Conservation (phyloP, 2,113 vertebrate species). For the Dasypus novemcinctus region DNA sequence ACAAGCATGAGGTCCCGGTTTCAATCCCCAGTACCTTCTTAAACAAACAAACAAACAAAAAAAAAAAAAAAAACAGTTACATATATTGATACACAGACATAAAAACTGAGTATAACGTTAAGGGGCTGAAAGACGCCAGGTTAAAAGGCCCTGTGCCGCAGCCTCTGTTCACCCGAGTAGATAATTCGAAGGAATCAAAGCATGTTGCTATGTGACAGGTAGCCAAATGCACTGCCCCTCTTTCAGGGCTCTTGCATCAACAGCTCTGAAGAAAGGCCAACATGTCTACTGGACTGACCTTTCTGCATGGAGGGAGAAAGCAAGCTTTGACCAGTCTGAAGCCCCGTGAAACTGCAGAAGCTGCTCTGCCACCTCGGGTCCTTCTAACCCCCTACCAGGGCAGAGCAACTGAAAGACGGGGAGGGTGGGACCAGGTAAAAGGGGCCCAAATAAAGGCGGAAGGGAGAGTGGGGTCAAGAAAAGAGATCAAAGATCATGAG, state of each 20-base stretch:
- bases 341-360: background rate
- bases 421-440: background rate
- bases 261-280: background rate
- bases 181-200: background rate
- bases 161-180: background rate
- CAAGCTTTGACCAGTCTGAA: background rate
- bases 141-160: background rate
- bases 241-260: slow-evolving; percentile 30
- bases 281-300: background rate
- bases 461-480: background rate
- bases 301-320: background rate
- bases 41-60: too few species aligned
- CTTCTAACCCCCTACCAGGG: background rate
- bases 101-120: background rate
- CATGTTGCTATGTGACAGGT: background rate
- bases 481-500: background rate
- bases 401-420: background rate
- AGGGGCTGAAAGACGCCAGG: background rate
- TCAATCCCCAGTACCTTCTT: too few species aligned
- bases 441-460: background rate
- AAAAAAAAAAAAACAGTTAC: background rate
- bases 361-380: background rate
- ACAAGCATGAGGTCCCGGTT: too few species aligned
- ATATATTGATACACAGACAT: background rate
- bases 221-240: background rate